Base-by-base conservation (phyloP, 2,113 vertebrate species). In the Ameiurus melas region DNA sequence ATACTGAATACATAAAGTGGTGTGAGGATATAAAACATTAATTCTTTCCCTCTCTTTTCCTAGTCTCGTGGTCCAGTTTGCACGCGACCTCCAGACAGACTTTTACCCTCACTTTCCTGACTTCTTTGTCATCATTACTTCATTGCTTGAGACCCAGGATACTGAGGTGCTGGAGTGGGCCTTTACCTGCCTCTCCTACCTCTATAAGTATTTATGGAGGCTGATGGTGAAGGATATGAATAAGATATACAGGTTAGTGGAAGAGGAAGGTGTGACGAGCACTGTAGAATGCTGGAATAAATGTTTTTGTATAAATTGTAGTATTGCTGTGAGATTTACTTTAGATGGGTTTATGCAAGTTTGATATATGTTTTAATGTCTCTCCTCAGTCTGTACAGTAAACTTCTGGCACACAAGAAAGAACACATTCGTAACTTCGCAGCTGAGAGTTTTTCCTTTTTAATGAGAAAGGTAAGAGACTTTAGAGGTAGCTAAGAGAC, bases 161-260 rank as follows among this genome's bases (percentile, higher is more conserved):
- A 98, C 98, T 0, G 97, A 98, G 51, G 91, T 96, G 86, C 91
- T 99, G 89, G 98, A 99, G 93, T 98, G 98, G 97, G 95, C 95
- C 47, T 99, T 99, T 92, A 98, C 97, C 0, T 96, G 96, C 30
- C 95, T 99, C 75, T 99, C 98, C 0, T 99, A 98, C 90, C 96
- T 99, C 39, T 99, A 97, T 94, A 99, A 99, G 91, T 99, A 99
- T 87, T 94, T 99, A 70, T 99, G 98, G 98, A 96, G 97, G 85
- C 88, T 98, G 77, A 99, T 99, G 97, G 97, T 98, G 81, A 98
- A 97, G 92, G 98, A 99, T 91, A 98, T 99, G 95, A 39, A 92
- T 84, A 96, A 88, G 70, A 98, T 99, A 91, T 99, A 99, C 95
- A 97, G 97, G 98, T 99, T 92, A 92, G 89, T 57, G 16, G 19